Conservation (phyloP, 2,797 vertebrate genomes). For the Bucorvus abyssinicus region DNA sequence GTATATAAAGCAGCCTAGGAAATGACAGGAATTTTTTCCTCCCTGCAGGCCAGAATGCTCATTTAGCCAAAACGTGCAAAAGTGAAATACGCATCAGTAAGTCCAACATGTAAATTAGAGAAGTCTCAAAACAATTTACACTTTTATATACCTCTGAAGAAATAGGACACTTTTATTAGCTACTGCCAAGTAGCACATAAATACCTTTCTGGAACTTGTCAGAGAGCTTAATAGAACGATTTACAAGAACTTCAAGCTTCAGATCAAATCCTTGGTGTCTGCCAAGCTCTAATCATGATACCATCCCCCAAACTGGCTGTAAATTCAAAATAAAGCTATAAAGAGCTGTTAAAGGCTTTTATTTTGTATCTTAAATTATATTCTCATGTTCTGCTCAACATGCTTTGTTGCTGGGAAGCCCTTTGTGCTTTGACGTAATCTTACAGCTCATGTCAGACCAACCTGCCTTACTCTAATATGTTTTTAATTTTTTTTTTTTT, state of each 20-base stretch:
- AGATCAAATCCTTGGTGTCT: neutral
- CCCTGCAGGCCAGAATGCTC: neutral
- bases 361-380: neutral
- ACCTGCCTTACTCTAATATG: neutral
- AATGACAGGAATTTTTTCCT: neutral
- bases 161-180: conserved; percentile 17
- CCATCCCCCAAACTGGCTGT: neutral
- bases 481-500: neutral
- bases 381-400: neutral
- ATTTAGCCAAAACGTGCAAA: neutral
- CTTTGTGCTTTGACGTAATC: neutral
- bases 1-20: neutral
- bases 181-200: neutral
- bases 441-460: neutral
- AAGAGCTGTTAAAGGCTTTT: neutral
- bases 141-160: neutral
- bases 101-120: conserved; percentile 3
- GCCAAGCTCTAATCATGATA: neutral
- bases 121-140: neutral
- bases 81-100: neutral
- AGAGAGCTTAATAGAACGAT: conserved; percentile 18
- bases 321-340: neutral
- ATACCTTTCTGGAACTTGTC: conserved; percentile 24
- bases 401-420: neutral
- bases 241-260: neutral